These are phyloP conservation scores for Apistogramma diplotaenia DNA, from an alignment of 2,113 vertebrate species.

Conservation along the genomic window DNA sequence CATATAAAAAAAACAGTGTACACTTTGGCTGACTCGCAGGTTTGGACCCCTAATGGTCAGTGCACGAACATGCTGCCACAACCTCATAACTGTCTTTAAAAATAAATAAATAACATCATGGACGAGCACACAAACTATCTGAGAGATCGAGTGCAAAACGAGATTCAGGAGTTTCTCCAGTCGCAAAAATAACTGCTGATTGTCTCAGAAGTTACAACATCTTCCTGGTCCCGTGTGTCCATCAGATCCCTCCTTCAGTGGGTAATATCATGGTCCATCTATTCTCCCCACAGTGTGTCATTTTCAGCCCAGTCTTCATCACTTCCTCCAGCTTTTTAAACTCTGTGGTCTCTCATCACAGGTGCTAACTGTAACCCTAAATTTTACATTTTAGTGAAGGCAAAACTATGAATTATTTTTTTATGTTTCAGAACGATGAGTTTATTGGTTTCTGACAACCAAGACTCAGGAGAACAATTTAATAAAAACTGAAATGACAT, in stretches of 20 bases:
- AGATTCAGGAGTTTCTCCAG: neutral
- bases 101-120: too few relatives aligned
- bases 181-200: neutral
- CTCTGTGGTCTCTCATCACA: neutral
- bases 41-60: too few relatives aligned
- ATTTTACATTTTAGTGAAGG: too few relatives aligned
- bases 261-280: rapidly evolving
- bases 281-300: neutral
- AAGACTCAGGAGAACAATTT: neutral
- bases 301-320: neutral
- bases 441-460: neutral
- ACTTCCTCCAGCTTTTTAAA: neutral
- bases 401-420: too few relatives aligned
- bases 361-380: rapidly evolving
- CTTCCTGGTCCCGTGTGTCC: neutral
- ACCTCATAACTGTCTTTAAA: neutral
- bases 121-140: too few relatives aligned
- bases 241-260: neutral
- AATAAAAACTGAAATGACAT: neutral
- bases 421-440: too few relatives aligned
- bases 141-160: too few relatives aligned
- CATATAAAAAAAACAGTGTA: neutral
- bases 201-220: neutral
- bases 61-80: too few relatives aligned
- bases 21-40: neutral